These are phyloP conservation scores for Belgica antarctica DNA, from an alignment of 2,888 invertebrate species.

Conservation along the genomic window DNA sequence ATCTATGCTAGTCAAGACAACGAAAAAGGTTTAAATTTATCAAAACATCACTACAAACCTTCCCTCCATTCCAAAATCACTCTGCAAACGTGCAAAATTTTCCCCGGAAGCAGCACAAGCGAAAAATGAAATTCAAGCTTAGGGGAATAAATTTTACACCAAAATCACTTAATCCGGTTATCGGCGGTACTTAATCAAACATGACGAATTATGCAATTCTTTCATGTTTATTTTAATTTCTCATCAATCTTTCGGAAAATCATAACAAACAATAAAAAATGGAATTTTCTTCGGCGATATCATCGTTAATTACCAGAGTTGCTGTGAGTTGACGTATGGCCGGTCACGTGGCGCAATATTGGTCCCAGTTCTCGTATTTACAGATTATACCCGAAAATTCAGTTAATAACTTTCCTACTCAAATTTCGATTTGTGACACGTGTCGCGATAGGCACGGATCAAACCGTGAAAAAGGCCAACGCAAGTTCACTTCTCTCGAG, in stretches of 20 bases:
- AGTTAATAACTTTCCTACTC: constrained; percentile 40
- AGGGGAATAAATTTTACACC: not conserved
- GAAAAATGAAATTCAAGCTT: not conserved
- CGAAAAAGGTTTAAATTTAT: no score
- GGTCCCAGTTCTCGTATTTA: constrained; percentile 23
- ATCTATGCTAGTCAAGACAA: no score
- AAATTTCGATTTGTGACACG: constrained; percentile 41
- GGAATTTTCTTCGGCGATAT: constrained; percentile 15
- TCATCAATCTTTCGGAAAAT: constrained; percentile 40
- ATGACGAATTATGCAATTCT: constrained; percentile 35
- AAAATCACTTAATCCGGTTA: constrained; percentile 20
- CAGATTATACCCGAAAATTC: constrained; percentile 18
- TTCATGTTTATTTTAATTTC: constrained; percentile 39
- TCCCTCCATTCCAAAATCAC: no score
- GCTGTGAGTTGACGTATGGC: constrained; percentile 18
- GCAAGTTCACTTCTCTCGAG: not conserved
- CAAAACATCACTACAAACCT: no score
- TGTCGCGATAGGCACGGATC: not conserved
- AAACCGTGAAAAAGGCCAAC: no score
- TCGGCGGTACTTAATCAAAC: constrained; percentile 33
- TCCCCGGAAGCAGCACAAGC: not conserved
- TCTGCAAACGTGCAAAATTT: not conserved
- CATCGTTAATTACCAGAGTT: constrained; percentile 43
- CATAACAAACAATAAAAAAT: constrained; percentile 42
- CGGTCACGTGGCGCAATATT: constrained; percentile 33